Evolutionary conservation across 2,888 invertebrate genomes (phyloP).

Genomic region (Napeogenes sylphis): DNA sequence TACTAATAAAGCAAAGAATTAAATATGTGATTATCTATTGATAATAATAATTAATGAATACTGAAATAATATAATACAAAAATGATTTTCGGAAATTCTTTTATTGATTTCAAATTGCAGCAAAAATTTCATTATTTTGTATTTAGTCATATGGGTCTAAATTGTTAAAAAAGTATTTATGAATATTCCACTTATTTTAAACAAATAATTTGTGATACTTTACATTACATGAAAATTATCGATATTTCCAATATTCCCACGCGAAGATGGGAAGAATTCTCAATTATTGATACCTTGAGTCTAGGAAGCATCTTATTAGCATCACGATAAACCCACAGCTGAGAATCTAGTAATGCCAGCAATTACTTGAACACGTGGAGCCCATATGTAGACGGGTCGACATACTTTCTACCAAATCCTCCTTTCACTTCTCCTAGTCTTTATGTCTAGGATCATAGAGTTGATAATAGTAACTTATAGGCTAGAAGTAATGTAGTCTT

Average conservation of each 20-base stretch:
- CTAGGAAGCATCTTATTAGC: slow-evolving; percentile 15
- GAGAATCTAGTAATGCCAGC: slow-evolving; percentile 18
- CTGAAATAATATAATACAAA: slow-evolving; percentile 1
- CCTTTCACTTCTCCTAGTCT: slow-evolving; percentile 7
- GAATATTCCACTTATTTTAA: no score
- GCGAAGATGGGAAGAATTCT: background rate
- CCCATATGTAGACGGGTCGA: slow-evolving; percentile 29
- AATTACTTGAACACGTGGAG: slow-evolving; percentile 24
- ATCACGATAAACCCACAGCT: slow-evolving; percentile 17
- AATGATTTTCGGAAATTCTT: no score
- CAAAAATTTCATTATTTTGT: background rate
- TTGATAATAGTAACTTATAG: slow-evolving; percentile 4
- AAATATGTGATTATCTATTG: slow-evolving; percentile 32
- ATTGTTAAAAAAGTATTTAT: no score
- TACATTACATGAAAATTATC: no score
- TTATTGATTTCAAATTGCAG: background rate
- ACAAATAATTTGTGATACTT: no score
- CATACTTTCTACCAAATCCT: slow-evolving; percentile 26
- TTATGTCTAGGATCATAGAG: slow-evolving; percentile 7
- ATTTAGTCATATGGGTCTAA: background rate
- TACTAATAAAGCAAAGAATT: slow-evolving; percentile 45
- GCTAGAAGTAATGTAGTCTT: background rate
- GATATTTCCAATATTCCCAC: background rate
- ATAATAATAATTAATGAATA: background rate
- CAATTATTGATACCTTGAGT: background rate